Evolutionary conservation across 2,113 vertebrate species (phyloP), one percentile per base, ranked within the genome.

Genomic region (Collichthys lucidus): DNA sequence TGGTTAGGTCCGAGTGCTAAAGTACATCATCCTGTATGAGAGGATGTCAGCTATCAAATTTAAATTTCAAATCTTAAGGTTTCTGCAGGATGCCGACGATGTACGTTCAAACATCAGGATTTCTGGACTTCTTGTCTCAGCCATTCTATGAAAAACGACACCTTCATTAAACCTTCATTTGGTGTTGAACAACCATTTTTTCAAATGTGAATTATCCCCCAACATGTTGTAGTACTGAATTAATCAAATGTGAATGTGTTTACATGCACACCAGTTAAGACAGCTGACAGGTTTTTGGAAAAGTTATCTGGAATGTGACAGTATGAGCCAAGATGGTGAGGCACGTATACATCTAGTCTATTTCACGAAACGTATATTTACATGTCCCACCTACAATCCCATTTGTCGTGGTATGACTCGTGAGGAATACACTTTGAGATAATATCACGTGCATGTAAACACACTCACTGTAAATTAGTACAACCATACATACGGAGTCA

Each of bases 301-400:
- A 31, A 40, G 26, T 26, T 15, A 47, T 49, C n/a, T 57, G 65
- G 77, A 89, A 82, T 89, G 81, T 84, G 75, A 80, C 69, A 60
- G 53, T 62, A 67, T 55, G 20, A 74, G 67, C 52, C 53, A 46
- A 79, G 60, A 56, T 35, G 7, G 12, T n/a, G 62, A 64, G 56
- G 77, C 68, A 74, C 44, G 55, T 64, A 46, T 17, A 70, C 65
- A 55, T 5, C 14, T 7, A 44, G 16, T 74, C 57, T 42, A 63
- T 74, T 75, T 79, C 61, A 71, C 59, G 7, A 40, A 40, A 8
- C 8, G 53, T 67, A 65, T 69, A 78, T 80, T 81, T 66, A 85
- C 79, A 85, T 14, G 67, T 78, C 63, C 59, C 57, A 62, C 14
- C 26, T 19, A 19, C 1, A 56, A 26, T 56, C 24, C 16, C 44